phyloP scores from a whole-genome alignment of 1,140 invertebrate genomes.

The Acromyrmex echinatior region DNA sequence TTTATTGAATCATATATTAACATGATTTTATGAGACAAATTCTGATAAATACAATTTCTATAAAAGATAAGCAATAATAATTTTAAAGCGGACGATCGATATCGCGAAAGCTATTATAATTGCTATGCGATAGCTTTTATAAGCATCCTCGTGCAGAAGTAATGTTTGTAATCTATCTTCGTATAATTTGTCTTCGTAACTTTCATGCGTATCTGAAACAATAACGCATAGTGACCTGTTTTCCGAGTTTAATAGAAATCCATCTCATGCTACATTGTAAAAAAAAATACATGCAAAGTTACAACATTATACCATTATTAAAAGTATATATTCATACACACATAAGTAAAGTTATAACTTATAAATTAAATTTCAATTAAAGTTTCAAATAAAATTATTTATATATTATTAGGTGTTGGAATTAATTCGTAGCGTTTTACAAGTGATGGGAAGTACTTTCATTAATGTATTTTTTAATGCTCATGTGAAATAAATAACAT shows the following conservation, averaged over 20 bases:
- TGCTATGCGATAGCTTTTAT: not conserved
- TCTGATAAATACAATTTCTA: not conserved
- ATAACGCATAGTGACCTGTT: not conserved
- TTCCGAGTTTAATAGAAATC: not conserved
- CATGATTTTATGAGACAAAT: no score
- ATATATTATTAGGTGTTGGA: no score
- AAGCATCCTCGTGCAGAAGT: not conserved
- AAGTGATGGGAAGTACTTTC: no score
- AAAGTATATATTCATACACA: no score
- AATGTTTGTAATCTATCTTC: conserved; percentile 48
- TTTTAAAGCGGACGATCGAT: not conserved
- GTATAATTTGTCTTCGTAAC: conserved; percentile 43
- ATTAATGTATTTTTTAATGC: no score
- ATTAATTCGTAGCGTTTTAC: no score
- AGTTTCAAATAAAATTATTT: no score
- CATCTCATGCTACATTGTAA: not conserved
- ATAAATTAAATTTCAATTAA: no score
- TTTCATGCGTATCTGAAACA: conserved; percentile 11
- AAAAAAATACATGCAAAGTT: no score
- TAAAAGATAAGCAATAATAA: not conserved
- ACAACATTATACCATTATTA: no score
- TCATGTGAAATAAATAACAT: no score
- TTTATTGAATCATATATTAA: conserved; percentile 9
- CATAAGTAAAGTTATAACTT: no score
- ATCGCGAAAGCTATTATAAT: conserved; percentile 18